Percentiles rank a stretch among this genome's conserved stretches.
These are phyloP conservation scores for Malurus alboscapulatus DNA, from an alignment of 2,113 vertebrate species.

Conservation along the genomic window DNA sequence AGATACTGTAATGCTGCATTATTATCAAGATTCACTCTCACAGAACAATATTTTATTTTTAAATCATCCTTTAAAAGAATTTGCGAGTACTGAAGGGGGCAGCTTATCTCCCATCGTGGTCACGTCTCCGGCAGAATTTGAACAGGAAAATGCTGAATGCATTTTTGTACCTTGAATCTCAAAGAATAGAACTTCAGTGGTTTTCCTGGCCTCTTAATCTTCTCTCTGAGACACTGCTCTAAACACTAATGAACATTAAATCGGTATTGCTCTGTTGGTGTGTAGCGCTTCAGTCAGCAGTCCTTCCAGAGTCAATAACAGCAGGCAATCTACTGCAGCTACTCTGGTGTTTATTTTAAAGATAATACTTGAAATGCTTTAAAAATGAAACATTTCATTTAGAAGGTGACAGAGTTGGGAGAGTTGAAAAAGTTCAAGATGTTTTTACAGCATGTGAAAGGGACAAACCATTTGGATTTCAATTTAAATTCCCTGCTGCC, in stretches of 20 bases:
- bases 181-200: slow-evolving; percentile 28
- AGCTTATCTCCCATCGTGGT: not conserved
- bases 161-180: not conserved
- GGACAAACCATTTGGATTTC: not conserved
- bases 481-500: not conserved
- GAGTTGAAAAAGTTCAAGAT: not conserved
- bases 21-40: not conserved
- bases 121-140: not conserved
- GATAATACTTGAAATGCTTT: not conserved
- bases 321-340: slow-evolving; percentile 24
- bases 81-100: not conserved
- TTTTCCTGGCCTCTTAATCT: slow-evolving; percentile 58
- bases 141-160: not conserved
- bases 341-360: slow-evolving; percentile 48
- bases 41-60: slow-evolving; percentile 25
- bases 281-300: slow-evolving; percentile 20
- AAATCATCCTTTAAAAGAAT: slow-evolving; percentile 27
- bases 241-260: slow-evolving; percentile 59
- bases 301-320: slow-evolving; percentile 47
- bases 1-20: slow-evolving; percentile 23
- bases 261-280: slow-evolving; percentile 13
- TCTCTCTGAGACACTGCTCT: slow-evolving; percentile 17
- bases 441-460: not conserved
- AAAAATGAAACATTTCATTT: slow-evolving; percentile 13
- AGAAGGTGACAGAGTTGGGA: not conserved